Evolutionary conservation across 2,113 vertebrate species (phyloP).

Genomic region (Dromiciops gliroides): DNA sequence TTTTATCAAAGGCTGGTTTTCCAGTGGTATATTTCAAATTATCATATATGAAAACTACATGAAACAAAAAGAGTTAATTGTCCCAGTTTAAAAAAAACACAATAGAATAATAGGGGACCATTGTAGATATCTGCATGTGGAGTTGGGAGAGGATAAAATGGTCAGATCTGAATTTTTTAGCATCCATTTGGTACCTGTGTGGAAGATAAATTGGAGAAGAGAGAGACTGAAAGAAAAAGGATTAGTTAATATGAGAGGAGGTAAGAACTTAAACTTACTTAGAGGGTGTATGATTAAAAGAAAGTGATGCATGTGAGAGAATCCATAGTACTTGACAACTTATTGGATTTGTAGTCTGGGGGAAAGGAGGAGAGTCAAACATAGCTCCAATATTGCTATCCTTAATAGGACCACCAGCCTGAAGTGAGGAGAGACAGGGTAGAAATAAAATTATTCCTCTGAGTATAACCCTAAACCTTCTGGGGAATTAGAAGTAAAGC

Average conservation of each 20-base stretch:
- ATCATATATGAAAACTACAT: not conserved
- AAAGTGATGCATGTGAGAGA: not conserved
- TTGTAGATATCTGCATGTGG: not conserved
- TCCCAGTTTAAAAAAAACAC: not conserved
- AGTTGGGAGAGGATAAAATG: not conserved
- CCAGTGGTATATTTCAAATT: not conserved
- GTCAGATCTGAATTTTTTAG: not conserved
- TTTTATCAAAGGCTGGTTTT: not conserved
- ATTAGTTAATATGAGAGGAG: not conserved
- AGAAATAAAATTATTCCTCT: not conserved
- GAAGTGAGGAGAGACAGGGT: not conserved
- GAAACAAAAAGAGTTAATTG: not conserved
- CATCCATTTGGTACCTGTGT: not conserved
- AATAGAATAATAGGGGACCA: not conserved
- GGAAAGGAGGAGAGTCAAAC: not conserved
- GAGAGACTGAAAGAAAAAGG: not conserved
- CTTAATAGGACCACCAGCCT: not conserved
- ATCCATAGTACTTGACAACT: not conserved
- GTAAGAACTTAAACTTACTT: not conserved
- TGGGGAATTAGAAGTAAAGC: not conserved
- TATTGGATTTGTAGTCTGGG: not conserved
- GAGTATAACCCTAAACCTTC: not conserved
- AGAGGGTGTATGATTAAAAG: not conserved
- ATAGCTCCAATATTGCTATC: not conserved
- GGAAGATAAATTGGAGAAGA: not conserved